phyloP scores from a whole-genome alignment of 2,797 vertebrate species.

The Squalus acanthias region DNA sequence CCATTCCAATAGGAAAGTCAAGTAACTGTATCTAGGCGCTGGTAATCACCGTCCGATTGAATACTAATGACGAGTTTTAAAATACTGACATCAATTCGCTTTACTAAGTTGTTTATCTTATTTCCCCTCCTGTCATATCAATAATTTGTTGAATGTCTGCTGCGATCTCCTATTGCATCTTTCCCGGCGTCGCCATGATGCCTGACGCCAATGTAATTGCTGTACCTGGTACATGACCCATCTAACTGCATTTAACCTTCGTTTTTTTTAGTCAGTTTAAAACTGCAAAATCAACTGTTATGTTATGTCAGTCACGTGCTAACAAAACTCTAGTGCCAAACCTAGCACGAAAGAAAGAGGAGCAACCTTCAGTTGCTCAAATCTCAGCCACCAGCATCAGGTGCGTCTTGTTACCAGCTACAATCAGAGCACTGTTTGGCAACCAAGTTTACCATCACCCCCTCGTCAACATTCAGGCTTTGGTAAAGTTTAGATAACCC shows the following conservation, averaged over 20 bases:
- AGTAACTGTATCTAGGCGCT: not conserved
- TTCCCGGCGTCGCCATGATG: not conserved
- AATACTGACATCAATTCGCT: conserved; percentile 3
- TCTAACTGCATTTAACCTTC: not conserved
- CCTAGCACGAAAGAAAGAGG: not conserved
- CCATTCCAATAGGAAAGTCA: conserved; percentile 38
- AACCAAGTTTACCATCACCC: not conserved
- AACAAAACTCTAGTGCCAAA: not conserved
- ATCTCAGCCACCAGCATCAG: no score
- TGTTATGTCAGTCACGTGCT: not conserved
- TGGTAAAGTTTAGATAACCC: not conserved
- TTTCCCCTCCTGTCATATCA: conserved; percentile 10
- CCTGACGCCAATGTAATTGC: conserved; percentile 28
- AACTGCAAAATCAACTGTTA: not conserved
- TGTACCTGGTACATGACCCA: not conserved
- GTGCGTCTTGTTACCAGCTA: not conserved
- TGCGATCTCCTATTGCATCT: conserved; percentile 23
- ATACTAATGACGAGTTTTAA: conserved; percentile 21
- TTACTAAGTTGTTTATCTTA: conserved; percentile 32
- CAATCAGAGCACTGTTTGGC: not conserved
- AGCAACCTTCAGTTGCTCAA: not conserved
- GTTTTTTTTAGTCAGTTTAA: not conserved
- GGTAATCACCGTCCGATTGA: conserved; percentile 20
- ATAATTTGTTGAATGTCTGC: conserved; percentile 35
- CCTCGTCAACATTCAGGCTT: not conserved